These are phyloP conservation scores for Rafetus swinhoei DNA, from an alignment of 2,113 vertebrate species.

Conservation along the genomic window DNA sequence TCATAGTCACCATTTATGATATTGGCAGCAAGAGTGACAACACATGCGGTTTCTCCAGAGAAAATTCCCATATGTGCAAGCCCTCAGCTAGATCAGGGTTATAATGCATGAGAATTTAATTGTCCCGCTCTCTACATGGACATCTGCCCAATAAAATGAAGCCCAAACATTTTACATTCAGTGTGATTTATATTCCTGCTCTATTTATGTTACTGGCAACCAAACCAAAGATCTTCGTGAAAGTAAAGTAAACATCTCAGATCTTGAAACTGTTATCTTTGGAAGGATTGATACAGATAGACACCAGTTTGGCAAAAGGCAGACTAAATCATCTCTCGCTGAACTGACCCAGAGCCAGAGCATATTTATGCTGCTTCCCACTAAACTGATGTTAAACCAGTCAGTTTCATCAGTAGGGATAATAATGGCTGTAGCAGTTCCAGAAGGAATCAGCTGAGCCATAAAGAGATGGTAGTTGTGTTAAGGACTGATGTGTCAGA, in stretches of 20 bases:
- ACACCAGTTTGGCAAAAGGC: background rate
- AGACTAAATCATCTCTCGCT: constrained; percentile 21
- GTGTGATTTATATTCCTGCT: constrained; percentile 35
- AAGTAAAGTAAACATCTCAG: constrained; percentile 24
- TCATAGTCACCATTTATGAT: constrained; percentile 12
- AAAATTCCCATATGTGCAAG: constrained; percentile 60
- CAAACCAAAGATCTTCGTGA: constrained; percentile 17
- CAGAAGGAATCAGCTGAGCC: background rate
- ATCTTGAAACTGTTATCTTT: constrained; percentile 23
- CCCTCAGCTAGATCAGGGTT: constrained; percentile 55
- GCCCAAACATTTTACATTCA: constrained; percentile 53
- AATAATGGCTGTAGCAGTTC: fast-evolving
- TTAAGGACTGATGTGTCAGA: background rate
- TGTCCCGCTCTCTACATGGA: constrained; percentile 58
- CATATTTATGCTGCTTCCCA: fast-evolving
- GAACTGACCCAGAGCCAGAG: background rate
- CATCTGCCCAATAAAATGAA: constrained; percentile 45
- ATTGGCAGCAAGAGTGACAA: constrained; percentile 8
- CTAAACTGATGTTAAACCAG: background rate
- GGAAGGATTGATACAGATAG: constrained; percentile 14
- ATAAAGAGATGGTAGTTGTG: background rate
- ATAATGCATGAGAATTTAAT: constrained; percentile 63
- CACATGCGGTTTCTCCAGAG: constrained; percentile 30
- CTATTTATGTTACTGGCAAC: constrained; percentile 53
- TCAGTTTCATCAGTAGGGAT: background rate